phyloP scores from a whole-genome alignment of 2,888 invertebrate species.

The Apotomis betuletana region DNA sequence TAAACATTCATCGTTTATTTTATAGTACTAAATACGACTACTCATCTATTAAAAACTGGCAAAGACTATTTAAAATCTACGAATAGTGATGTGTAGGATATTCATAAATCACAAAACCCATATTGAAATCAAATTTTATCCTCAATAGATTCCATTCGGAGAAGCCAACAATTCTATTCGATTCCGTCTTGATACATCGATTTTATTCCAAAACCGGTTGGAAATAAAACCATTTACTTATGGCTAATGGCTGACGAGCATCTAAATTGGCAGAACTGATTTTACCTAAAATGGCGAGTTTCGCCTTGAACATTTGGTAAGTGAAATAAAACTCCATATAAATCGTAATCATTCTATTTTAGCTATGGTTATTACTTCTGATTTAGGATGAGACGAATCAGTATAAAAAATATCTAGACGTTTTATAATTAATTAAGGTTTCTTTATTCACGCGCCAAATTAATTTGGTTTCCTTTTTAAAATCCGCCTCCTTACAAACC shows the following conservation, averaged over 20 bases:
- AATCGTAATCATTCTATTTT: background rate
- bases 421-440: background rate
- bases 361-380: background rate
- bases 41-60: no score
- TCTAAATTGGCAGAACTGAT: conserved; percentile 5
- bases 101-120: background rate
- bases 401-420: background rate
- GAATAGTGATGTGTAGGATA: no score
- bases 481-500: background rate
- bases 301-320: background rate
- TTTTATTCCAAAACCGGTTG: conserved; percentile 9
- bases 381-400: no score
- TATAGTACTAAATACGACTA: no score
- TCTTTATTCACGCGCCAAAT: background rate
- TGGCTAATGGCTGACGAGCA: conserved; percentile 8
- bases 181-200: conserved; percentile 12
- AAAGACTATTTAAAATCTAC: no score
- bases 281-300: conserved; percentile 1
- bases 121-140: conserved; percentile 1
- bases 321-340: background rate
- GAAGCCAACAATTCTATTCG: conserved; percentile 16
- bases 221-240: conserved; percentile 25
- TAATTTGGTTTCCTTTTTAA: background rate
- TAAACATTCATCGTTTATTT: no score
- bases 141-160: background rate